A percentile compares a stretch with the other conserved stretches of the same genome.
phyloP scores from a whole-genome alignment of 2,888 invertebrate species.

The Dichetophora obliterata region DNA sequence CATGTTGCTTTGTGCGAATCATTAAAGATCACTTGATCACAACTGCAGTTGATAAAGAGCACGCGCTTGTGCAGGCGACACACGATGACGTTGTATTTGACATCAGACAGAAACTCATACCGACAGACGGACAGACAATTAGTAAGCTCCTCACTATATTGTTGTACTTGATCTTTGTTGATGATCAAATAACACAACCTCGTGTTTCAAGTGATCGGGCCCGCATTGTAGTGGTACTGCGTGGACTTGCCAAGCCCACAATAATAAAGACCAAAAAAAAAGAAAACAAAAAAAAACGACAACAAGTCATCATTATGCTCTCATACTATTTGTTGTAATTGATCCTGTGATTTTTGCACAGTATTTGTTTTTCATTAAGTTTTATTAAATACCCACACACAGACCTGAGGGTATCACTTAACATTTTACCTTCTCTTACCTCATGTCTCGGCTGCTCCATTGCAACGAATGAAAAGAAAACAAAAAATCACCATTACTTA shows the following conservation, averaged over 20 bases:
- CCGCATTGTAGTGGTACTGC: no score
- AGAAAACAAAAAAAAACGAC: no score
- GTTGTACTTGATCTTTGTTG: no score
- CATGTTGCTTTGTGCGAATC: background rate
- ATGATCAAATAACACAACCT: no score
- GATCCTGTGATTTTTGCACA: constrained; percentile 55
- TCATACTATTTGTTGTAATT: constrained; percentile 65
- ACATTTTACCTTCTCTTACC: background rate
- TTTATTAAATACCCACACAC: constrained; percentile 27
- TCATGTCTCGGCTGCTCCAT: no score
- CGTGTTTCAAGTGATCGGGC: no score
- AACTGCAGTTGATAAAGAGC: background rate
- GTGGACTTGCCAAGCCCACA: no score
- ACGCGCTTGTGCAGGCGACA: background rate
- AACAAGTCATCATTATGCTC: background rate
- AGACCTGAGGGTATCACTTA: constrained; percentile 31
- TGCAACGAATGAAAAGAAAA: no score
- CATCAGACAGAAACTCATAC: background rate
- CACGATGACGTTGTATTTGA: background rate
- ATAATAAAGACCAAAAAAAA: no score
- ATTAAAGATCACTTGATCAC: constrained; percentile 16
- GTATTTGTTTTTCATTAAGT: constrained; percentile 33
- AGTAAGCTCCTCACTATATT: no score
- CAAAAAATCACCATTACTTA: no score
- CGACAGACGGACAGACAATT: no score